Conservation (phyloP, 2,797 vertebrate species). For the Sebastes hopkinsi region DNA sequence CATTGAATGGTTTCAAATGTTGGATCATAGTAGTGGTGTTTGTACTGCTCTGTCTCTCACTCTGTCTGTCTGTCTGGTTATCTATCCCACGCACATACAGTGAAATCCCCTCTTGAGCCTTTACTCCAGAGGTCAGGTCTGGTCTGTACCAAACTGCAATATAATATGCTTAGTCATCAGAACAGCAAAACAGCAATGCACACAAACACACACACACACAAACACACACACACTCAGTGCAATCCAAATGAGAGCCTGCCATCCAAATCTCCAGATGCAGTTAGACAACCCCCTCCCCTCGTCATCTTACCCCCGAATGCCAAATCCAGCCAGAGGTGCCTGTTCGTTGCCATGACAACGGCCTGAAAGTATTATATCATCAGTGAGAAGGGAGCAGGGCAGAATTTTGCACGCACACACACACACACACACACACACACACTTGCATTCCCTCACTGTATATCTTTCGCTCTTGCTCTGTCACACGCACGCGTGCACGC, state of each 20-base stretch:
- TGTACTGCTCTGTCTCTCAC: neutral
- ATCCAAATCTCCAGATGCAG: slow-evolving; percentile 52
- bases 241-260: slow-evolving; percentile 25
- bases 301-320: slow-evolving; percentile 33
- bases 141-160: slow-evolving; percentile 29
- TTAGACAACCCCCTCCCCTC: slow-evolving; percentile 37
- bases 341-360: slow-evolving; percentile 65
- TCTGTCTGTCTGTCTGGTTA: neutral
- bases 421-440: slow-evolving; percentile 5
- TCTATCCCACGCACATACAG: neutral
- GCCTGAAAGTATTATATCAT: slow-evolving; percentile 64
- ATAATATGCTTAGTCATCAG: slow-evolving; percentile 58
- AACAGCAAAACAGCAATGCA: slow-evolving; percentile 29
- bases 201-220: slow-evolving; percentile 7
- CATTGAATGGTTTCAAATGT: neutral
- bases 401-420: slow-evolving; percentile 19
- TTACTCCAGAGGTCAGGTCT: slow-evolving; percentile 35
- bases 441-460: neutral
- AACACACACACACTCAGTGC: neutral
- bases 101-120: slow-evolving; percentile 35
- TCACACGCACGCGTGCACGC: too few relatives aligned
- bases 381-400: slow-evolving; percentile 34
- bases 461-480: neutral
- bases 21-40: neutral
- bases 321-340: slow-evolving; percentile 55